A percentile compares a stretch with the other conserved stretches of the same genome.
These are phyloP conservation scores for Phalacrocorax brasilianus DNA, from an alignment of 2,113 vertebrate genomes.

Conservation along the genomic window DNA sequence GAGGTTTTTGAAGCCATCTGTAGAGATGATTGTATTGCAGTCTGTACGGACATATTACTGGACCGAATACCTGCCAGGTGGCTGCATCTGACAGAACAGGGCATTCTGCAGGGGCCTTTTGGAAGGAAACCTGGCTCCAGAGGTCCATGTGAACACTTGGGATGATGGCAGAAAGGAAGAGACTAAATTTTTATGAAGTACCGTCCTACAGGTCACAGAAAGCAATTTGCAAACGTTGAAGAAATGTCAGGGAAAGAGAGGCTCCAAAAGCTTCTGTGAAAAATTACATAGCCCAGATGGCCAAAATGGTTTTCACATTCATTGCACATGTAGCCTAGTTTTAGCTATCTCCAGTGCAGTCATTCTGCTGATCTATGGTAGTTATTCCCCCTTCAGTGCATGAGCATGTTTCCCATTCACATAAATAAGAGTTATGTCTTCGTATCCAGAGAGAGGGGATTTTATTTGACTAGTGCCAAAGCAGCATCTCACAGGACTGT, in stretches of 20 bases:
- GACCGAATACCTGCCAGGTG: neutral
- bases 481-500: slow-evolving; percentile 5
- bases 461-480: neutral
- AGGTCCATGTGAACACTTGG: neutral
- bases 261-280: slow-evolving; percentile 15
- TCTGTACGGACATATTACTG: neutral
- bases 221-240: neutral
- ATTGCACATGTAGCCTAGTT: slow-evolving; percentile 38
- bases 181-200: neutral
- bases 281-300: slow-evolving; percentile 29
- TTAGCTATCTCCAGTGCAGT: slow-evolving; percentile 45
- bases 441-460: neutral
- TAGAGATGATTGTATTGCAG: neutral
- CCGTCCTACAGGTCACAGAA: neutral
- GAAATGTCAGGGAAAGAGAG: neutral
- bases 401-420: slow-evolving; percentile 42
- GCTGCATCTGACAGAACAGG: neutral
- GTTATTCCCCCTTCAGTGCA: slow-evolving; percentile 24
- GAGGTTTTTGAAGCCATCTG: neutral
- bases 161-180: neutral
- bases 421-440: slow-evolving; percentile 46
- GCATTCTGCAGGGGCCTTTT: neutral
- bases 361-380: slow-evolving; percentile 38
- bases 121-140: neutral
- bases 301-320: slow-evolving; percentile 48